A percentile compares a stretch with the other conserved stretches of the same genome.
Conservation (phyloP, 2,888 invertebrate species). For the Liopterus haemorrhoidalis region DNA sequence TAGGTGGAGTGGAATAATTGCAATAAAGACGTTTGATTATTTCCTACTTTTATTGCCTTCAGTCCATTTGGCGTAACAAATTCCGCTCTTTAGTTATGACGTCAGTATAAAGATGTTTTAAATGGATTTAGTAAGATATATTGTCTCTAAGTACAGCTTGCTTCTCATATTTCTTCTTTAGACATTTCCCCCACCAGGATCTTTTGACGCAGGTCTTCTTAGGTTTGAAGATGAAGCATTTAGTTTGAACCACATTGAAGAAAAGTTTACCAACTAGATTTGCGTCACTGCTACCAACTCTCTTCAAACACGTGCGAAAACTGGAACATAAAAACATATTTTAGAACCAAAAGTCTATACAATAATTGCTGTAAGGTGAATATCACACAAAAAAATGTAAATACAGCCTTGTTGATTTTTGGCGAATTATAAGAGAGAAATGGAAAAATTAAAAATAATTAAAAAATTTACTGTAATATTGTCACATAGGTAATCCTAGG, state of each 20-base stretch:
- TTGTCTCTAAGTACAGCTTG: conserved; percentile 72
- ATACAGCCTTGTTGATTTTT: too few species aligned
- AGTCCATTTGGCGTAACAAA: too few species aligned
- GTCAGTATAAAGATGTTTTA: too few species aligned
- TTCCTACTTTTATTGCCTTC: too few species aligned
- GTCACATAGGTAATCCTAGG: too few species aligned
- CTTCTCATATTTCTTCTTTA: conserved; percentile 59
- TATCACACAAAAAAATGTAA: background rate
- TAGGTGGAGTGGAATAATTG: too few species aligned
- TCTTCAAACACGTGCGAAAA: conserved; percentile 86
- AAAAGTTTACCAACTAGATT: conserved; percentile 88
- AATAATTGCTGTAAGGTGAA: conserved; percentile 16
- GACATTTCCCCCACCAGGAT: conserved; percentile 79
- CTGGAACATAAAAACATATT: conserved; percentile 52
- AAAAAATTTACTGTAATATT: too few species aligned
- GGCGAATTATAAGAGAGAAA: too few species aligned
- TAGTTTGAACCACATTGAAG: conserved; percentile 92
- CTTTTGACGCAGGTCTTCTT: conserved; percentile 69
- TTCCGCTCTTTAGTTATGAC: too few species aligned
- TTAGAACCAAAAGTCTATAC: conserved; percentile 31
- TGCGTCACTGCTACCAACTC: conserved; percentile 78
- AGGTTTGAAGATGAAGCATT: conserved; percentile 82
- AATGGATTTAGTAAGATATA: conserved; percentile 54
- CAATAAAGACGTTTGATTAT: too few species aligned
- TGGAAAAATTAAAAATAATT: too few species aligned